Evolutionary conservation across 2,888 invertebrate genomes (phyloP).

Genomic region (Macrophya annulata): DNA sequence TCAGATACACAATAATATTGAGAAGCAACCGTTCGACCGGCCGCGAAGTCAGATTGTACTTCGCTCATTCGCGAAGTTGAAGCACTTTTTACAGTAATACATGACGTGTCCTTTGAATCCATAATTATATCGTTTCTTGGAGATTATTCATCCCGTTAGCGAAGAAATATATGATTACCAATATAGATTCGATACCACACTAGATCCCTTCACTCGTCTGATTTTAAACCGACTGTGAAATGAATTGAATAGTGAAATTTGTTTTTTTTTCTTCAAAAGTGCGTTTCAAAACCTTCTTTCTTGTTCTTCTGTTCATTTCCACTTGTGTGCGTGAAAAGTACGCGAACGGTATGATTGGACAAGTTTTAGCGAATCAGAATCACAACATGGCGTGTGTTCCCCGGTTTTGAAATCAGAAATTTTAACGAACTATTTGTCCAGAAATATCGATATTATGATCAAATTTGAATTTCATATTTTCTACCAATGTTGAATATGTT

Average conservation of each 20-base stretch:
- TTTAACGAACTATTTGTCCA: slow-evolving; percentile 10
- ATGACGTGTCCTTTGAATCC: background rate
- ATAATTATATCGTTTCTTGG: background rate
- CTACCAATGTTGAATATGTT: background rate
- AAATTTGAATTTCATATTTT: background rate
- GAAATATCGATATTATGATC: background rate
- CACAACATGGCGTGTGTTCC: background rate
- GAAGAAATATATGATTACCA: too few relatives aligned
- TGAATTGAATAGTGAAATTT: background rate
- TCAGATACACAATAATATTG: background rate
- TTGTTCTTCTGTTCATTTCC: background rate
- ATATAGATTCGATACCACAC: too few relatives aligned
- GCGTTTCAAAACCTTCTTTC: background rate
- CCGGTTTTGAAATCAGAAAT: background rate
- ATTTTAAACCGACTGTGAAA: background rate
- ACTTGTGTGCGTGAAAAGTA: background rate
- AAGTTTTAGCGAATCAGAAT: slow-evolving; percentile 13
- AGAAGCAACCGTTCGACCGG: background rate
- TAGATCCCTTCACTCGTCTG: background rate
- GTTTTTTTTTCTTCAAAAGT: background rate
- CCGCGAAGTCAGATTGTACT: background rate
- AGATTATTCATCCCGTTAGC: too few relatives aligned
- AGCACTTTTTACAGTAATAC: background rate
- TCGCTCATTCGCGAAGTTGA: background rate
- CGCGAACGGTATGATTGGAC: background rate